Base-by-base conservation (phyloP, 1,140 invertebrate genomes). In the Chionoecetes opilio region DNA sequence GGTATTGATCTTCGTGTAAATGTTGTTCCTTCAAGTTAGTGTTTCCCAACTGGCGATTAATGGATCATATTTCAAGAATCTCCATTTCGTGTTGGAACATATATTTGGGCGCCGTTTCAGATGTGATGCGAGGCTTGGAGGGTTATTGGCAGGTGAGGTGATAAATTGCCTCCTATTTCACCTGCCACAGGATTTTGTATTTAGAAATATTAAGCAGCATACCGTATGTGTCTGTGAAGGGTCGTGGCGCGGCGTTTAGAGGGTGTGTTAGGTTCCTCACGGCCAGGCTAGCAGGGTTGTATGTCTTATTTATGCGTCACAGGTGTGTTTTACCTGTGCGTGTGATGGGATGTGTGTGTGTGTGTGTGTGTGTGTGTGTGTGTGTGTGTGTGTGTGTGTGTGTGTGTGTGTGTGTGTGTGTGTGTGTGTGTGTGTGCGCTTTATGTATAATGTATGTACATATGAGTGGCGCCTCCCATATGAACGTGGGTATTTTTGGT, bases 311-410 rank as follows among this genome's bases (percentile, higher is more conserved):
- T 75, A 75, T 53, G 46, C 11, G 46, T 53, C 46, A 53, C 21
- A 53, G 46, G 9, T 53, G 46, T 53, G 46, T 53, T 53, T 9
- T 53, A 17, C 21, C 5, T 46, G 41, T 46, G 31, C 26, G 82
- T 84, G 82, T 84, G 21, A 8, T 5, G 5, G 82, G 5, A 26
- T 84, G 82, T 84, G 82, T 84, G 32, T 86, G 84, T 53, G 46
- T 53, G 46, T 53, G 46, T 53, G 46, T 53, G 41, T 46, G 41
- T 46, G 31, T 84, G 82, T 84, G 82, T 84, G 21, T 84, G 82
- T 84, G 82, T 84, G 82, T 84, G 82, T 84, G 82, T 84, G 32
- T 86, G 84, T 86, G 84, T 86, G 84, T 86, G 84, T 86, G 84
- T 86, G 84, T 86, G 84, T 86, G 84, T 86, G 84, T 86, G 29